A percentile compares a stretch with the other conserved stretches of the same genome.
phyloP scores from a whole-genome alignment of 2,797 vertebrate genomes.

The Heterohyrax brucei region DNA sequence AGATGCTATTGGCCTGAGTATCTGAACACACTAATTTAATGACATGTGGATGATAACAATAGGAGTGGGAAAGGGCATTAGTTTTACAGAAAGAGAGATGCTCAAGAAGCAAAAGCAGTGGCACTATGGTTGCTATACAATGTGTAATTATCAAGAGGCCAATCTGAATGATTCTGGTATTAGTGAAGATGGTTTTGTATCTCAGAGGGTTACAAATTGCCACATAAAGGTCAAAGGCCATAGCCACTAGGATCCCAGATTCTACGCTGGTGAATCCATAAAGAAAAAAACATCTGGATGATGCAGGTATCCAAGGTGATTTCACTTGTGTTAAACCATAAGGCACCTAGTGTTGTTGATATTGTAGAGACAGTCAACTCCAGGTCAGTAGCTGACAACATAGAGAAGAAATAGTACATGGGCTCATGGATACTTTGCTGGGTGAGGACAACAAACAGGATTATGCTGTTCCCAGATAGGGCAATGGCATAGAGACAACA shows the following conservation, averaged over 20 bases:
- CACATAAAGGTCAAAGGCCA: slow-evolving; percentile 86
- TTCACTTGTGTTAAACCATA: slow-evolving; percentile 77
- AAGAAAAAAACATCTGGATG: slow-evolving; percentile 88
- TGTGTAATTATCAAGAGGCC: slow-evolving; percentile 79
- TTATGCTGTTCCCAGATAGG: slow-evolving; percentile 83
- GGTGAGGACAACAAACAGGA: slow-evolving; percentile 84
- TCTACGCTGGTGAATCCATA: slow-evolving; percentile 86
- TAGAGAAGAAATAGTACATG: slow-evolving; percentile 86
- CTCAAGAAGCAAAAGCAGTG: slow-evolving; percentile 85
- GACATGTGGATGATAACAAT: slow-evolving; percentile 87
- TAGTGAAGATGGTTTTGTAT: slow-evolving; percentile 80
- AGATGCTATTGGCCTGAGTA: slow-evolving; percentile 80
- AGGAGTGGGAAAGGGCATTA: slow-evolving; percentile 84
- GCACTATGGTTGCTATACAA: slow-evolving; percentile 73
- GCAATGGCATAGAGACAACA: slow-evolving; percentile 80
- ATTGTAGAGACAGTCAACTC: slow-evolving; percentile 79
- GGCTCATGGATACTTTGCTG: slow-evolving; percentile 84
- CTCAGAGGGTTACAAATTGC: slow-evolving; percentile 83
- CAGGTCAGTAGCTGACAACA: slow-evolving; percentile 82
- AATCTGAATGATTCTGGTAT: neutral
- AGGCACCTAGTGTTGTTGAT: slow-evolving; percentile 84
- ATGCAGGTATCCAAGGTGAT: slow-evolving; percentile 85
- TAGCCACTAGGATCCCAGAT: slow-evolving; percentile 87
- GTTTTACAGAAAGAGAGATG: slow-evolving; percentile 74
- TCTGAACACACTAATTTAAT: slow-evolving; percentile 84